Evolutionary conservation across 2,888 invertebrate genomes (phyloP).

Genomic region (Amiota minor): DNA sequence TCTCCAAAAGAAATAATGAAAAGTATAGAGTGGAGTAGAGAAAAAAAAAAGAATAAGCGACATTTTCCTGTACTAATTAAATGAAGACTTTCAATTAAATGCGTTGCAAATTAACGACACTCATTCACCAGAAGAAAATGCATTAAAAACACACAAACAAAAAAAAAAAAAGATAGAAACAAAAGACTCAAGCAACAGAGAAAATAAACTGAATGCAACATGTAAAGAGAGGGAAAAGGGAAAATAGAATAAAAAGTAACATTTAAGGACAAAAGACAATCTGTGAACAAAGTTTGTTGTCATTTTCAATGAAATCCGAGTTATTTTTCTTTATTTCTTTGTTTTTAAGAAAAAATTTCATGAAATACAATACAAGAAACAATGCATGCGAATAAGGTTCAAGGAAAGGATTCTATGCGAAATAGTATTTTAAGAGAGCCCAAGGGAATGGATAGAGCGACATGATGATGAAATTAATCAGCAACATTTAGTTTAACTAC

Average conservation of each 20-base stretch:
- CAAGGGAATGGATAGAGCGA: not conserved
- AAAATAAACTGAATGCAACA: not conserved
- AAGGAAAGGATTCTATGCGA: too few relatives aligned
- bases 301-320: slow-evolving; percentile 21
- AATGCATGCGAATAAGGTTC: not conserved
- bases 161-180: not conserved
- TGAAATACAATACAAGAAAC: not conserved
- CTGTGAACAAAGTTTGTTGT: slow-evolving; percentile 13
- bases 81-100: slow-evolving; percentile 21
- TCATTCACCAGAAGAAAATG: not conserved
- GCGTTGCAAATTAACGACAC: slow-evolving; percentile 21
- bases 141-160: too few relatives aligned
- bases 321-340: not conserved
- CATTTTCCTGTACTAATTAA: slow-evolving; percentile 13
- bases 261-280: not conserved
- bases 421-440: not conserved
- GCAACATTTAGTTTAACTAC: slow-evolving; percentile 23
- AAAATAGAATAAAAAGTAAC: not conserved
- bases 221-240: too few relatives aligned
- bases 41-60: not conserved
- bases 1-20: not conserved
- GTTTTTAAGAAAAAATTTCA: not conserved
- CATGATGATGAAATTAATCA: slow-evolving; percentile 18
- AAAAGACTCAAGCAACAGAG: not conserved
- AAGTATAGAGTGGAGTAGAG: not conserved